Base-by-base conservation (phyloP, 2,888 invertebrate species). In the Lysandra coridon region DNA sequence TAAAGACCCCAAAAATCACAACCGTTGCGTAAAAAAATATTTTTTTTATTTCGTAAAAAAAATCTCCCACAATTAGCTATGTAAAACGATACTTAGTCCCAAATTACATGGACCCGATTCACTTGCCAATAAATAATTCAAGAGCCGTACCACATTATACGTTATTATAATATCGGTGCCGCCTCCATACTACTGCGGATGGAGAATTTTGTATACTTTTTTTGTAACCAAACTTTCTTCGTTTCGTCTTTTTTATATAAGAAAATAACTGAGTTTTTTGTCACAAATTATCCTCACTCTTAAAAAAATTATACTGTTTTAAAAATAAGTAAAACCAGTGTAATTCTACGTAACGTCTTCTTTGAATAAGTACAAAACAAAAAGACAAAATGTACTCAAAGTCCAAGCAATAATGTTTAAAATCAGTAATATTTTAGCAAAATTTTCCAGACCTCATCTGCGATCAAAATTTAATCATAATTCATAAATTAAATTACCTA, bases 111-210 rank as follows among this genome's bases (percentile, higher is more conserved):
- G 76, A 30, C 49, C 76, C 74, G 78, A 80, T 78, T 69, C 78
- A 80, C 73, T 79, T 53, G 12, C 73, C 80, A 81, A 86, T 88
- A 86, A 87, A 87, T 88, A 85, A 88, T 88, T 88, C 88, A 88
- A 86, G 79, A 78, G 78, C 82, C 84, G 86, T 83, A 84, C 82
- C 85, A 83, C 84, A 88, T 88, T 88, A 88, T 84, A 84, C 85
- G 83, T 85, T 86, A 88, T 88, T 89, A 88, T 84, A 85, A 84
- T 85, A 85, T 85, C 84, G 84, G 80, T 81, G 79, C 81, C 84
- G 84, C 84, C 80, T 64, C 30, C 14, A 23, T 69, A 69, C 69
- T 69, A 37, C 33, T 1, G 33, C 6, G 69, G 33, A 37, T 69
- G 10, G 12, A 4, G 23, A 69, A 37, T 33, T 69, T 14, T 33